Evolutionary conservation across 2,797 vertebrate genomes (phyloP), one percentile per base, ranked within the genome.

Genomic region (Myiotriccus ornatus): DNA sequence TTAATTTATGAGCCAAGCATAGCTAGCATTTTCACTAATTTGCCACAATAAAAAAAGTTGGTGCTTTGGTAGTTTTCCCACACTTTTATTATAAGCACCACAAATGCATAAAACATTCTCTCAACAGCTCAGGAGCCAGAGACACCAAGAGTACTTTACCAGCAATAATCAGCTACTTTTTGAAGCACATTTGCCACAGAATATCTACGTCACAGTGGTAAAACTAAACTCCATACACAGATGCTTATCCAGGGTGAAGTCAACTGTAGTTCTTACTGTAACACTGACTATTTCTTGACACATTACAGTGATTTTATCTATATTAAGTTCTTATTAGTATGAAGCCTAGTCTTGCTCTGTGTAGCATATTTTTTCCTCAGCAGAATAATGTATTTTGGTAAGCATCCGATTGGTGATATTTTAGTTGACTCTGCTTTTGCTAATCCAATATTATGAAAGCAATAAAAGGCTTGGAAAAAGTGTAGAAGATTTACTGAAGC

Each of bases 221-320:
- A 56, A 92, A 80, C 52, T 41, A 76, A 87, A 75, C 9, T 43
- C 24, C 14, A 9, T 32, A 32, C 32, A 62, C 16, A 39, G 20
- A 39, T 55, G 16, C 18, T 71, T 57, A 53, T 34, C 11, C 20
- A 65, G 6, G 8, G 21, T 49, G 18, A 83, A 55, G 21, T 44
- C n/a, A 71, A 32, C 16, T 14, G 18, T 14, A 55, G 9, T 12
- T 82, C 25, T 95, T 80, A 52, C 20, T 62, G 56, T 34, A 56
- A 88, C 67, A 91, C 19, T 83, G 67, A 47, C 21, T 76, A 23
- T 89, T 92, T 59, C 7, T 55, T 74, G 35, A 91, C 30, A 79
- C 74, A 95, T 88, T 93, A n/a, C 44, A 94, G 86, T 69, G 0
- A 18, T 81, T 95, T 96, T 93, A 79, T 91, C 52, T 70, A 74